Conservation (phyloP, 2,113 vertebrate species). For the Petaurus breviceps region DNA sequence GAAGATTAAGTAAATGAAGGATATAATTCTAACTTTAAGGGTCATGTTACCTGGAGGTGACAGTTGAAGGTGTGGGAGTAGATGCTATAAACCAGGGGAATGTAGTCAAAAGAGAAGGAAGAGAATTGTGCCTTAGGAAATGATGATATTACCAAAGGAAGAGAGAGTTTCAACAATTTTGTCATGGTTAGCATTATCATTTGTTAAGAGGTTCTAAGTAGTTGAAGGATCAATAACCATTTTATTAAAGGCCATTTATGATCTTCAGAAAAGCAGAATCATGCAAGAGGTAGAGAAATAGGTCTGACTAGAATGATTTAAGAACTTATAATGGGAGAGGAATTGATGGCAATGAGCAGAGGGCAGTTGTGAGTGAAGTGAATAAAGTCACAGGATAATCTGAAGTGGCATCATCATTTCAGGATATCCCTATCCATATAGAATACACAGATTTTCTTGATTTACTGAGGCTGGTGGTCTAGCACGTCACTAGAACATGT, state of each 20-base stretch:
- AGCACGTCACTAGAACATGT: neutral
- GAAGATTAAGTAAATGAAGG: neutral
- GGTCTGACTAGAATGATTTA: neutral
- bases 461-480: neutral
- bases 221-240: neutral
- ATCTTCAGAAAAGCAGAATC: neutral
- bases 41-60: neutral
- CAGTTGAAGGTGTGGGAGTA: neutral
- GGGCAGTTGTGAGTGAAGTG: neutral
- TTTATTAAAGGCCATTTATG: neutral
- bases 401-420: neutral
- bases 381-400: neutral
- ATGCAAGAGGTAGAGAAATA: neutral
- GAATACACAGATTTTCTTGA: neutral
- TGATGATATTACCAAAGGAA: neutral
- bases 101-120: neutral
- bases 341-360: neutral
- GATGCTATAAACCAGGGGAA: neutral
- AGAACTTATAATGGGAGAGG: too few relatives aligned
- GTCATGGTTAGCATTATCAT: neutral
- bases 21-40: neutral
- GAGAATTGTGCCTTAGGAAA: neutral
- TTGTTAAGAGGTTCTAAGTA: neutral
- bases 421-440: neutral
- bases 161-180: neutral